These are phyloP conservation scores for Aplodontia rufa DNA, from an alignment of 2,113 vertebrate species.

Conservation along the genomic window DNA sequence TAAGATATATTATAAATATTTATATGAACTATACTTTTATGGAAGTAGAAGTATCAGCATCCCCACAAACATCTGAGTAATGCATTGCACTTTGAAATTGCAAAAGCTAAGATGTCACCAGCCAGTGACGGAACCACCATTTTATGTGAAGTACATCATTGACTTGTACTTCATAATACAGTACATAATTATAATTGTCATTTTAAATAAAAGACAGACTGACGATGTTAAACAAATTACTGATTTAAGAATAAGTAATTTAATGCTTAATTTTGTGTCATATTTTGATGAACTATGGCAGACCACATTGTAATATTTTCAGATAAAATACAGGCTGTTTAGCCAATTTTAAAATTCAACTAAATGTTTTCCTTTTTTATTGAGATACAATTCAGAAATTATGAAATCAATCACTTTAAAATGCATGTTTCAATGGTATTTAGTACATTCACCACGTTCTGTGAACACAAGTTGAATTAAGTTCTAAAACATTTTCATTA, in stretches of 20 bases:
- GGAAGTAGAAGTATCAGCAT: background rate
- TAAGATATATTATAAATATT: background rate
- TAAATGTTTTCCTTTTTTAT: background rate
- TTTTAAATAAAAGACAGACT: background rate
- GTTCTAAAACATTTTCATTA: background rate
- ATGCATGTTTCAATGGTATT: background rate
- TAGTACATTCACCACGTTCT: background rate
- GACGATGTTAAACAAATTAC: background rate
- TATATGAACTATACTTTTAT: background rate
- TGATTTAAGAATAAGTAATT: background rate
- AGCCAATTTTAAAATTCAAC: background rate
- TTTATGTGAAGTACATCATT: background rate
- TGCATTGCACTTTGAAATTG: background rate
- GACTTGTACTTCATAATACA: background rate
- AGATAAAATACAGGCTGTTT: background rate
- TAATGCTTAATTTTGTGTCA: background rate
- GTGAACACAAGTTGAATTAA: background rate
- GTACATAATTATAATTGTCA: background rate
- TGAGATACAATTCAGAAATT: background rate
- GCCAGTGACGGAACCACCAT: background rate
- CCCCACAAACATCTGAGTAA: background rate
- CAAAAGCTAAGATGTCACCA: background rate
- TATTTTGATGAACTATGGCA: background rate
- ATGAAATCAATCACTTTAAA: background rate
- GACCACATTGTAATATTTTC: background rate